These are phyloP conservation scores for Heteractis magnifica DNA, from an alignment of 92 coral and sea anemone species.

Conservation along the genomic window DNA sequence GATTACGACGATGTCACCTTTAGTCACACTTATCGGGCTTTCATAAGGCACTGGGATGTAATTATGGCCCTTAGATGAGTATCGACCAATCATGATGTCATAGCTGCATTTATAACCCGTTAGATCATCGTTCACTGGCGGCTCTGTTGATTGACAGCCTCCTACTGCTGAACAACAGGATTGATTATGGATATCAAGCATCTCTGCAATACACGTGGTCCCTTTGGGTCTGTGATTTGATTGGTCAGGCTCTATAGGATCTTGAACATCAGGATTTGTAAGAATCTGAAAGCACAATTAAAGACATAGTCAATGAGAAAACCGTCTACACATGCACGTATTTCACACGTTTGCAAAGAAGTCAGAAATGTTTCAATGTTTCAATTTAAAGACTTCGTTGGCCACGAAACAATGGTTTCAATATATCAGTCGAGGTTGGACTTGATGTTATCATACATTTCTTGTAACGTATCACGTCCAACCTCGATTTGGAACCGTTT, in stretches of 20 bases:
- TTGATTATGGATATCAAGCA: slow-evolving; percentile 9
- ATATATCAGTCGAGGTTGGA: no score
- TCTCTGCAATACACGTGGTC: background rate
- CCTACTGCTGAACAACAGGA: slow-evolving; percentile 18
- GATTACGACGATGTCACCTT: slow-evolving; percentile 53
- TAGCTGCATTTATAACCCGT: background rate
- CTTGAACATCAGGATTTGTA: background rate
- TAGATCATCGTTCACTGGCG: background rate
- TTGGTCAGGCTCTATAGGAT: background rate
- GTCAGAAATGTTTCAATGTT: no score
- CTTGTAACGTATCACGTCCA: no score
- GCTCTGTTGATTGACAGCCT: background rate
- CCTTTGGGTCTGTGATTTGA: background rate
- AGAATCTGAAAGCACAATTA: background rate
- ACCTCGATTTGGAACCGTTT: no score
- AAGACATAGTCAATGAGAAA: background rate
- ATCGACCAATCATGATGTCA: slow-evolving; percentile 20
- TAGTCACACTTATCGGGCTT: slow-evolving; percentile 9
- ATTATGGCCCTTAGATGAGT: slow-evolving; percentile 32
- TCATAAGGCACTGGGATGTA: slow-evolving; percentile 6
- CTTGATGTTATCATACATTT: no score
- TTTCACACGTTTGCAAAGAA: no score
- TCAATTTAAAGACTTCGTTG: no score
- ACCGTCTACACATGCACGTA: background rate
- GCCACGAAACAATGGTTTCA: no score